phyloP scores from a whole-genome alignment of 2,888 invertebrate species.

The Chrysodeixis includens region DNA sequence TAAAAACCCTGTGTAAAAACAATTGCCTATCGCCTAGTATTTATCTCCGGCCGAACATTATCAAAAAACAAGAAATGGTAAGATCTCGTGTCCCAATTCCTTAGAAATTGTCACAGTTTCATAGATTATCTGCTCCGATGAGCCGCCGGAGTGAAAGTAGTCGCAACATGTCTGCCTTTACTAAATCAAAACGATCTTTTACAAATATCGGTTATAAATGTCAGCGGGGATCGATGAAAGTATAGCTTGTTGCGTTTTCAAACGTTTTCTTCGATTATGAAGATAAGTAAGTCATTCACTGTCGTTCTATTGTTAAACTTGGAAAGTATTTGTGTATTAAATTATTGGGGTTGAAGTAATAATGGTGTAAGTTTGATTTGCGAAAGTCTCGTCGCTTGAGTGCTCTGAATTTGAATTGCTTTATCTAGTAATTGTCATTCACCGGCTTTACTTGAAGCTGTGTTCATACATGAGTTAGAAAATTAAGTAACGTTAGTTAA shows the following conservation, averaged over 20 bases:
- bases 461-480: too few species aligned
- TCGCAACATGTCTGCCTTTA: slow-evolving; percentile 44
- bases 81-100: slow-evolving; percentile 67
- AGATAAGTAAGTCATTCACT: slow-evolving; percentile 36
- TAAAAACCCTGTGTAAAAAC: slow-evolving; percentile 27
- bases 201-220: slow-evolving; percentile 50
- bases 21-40: slow-evolving; percentile 22
- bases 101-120: slow-evolving; percentile 72
- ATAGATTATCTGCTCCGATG: slow-evolving; percentile 70
- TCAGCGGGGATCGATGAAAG: slow-evolving; percentile 41
- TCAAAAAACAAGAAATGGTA: slow-evolving; percentile 53
- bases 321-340: not conserved
- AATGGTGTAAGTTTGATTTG: not conserved
- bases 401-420: not conserved
- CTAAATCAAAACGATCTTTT: slow-evolving; percentile 49
- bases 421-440: too few species aligned
- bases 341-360: not conserved
- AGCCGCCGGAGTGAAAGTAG: slow-evolving; percentile 68
- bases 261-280: slow-evolving; percentile 23
- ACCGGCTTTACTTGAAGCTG: too few species aligned
- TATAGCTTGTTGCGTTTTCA: slow-evolving; percentile 42
- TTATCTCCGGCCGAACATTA: slow-evolving; percentile 54
- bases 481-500: too few species aligned
- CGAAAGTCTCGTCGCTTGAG: not conserved
- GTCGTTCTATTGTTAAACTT: slow-evolving; percentile 13